Evolutionary conservation across 2,113 vertebrate genomes (phyloP).

Genomic region (Tringa solitaria): DNA sequence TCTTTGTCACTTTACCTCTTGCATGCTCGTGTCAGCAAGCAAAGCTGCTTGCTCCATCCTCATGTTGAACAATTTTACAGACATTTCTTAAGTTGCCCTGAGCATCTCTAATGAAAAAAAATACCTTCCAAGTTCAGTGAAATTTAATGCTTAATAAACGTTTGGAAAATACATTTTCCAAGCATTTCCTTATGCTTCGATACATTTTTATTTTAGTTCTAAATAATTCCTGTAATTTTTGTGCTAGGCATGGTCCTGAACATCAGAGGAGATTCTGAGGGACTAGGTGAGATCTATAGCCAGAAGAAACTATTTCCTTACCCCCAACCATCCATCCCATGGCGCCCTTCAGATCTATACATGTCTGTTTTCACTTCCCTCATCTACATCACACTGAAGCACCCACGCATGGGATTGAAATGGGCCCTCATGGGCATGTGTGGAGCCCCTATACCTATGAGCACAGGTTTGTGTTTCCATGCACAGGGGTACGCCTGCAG

Average conservation of each 20-base stretch:
- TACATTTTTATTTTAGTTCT: background rate
- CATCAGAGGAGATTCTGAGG: background rate
- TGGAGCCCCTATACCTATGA: fast-evolving
- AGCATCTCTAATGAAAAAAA: background rate
- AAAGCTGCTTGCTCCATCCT: constrained; percentile 3
- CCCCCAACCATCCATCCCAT: background rate
- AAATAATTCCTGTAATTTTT: background rate
- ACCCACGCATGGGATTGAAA: background rate
- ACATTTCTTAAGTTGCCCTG: background rate
- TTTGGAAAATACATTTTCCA: background rate
- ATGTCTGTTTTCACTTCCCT: background rate
- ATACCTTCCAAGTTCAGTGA: background rate
- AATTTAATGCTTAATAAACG: background rate
- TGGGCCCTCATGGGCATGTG: fast-evolving
- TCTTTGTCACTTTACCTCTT: background rate
- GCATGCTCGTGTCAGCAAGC: background rate
- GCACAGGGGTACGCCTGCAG: fast-evolving
- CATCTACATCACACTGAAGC: background rate
- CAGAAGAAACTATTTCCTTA: background rate
- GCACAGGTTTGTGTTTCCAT: fast-evolving
- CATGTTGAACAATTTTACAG: background rate
- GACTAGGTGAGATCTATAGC: background rate
- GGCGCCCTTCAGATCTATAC: background rate
- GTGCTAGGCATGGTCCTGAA: background rate
- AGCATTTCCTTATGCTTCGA: background rate